A percentile compares a stretch with the other conserved stretches of the same genome.
These are phyloP conservation scores for Neomonachus schauinslandi DNA, from an alignment of 2,113 vertebrate genomes.

Conservation along the genomic window DNA sequence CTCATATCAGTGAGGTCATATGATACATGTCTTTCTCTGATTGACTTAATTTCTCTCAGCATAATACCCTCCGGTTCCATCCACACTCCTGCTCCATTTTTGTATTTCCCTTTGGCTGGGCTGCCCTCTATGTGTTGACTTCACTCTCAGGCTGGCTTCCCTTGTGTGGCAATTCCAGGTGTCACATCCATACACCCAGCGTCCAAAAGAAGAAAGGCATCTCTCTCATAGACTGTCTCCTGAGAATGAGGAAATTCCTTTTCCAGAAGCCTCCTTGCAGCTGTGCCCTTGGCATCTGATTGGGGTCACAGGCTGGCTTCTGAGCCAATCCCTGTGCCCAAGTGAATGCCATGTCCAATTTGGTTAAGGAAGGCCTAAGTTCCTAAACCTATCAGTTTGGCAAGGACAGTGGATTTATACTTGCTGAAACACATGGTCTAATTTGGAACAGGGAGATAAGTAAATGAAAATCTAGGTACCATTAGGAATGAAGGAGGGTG, in stretches of 20 bases:
- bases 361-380: not conserved
- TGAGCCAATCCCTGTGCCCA: not conserved
- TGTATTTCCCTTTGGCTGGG: not conserved
- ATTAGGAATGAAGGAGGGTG: not conserved
- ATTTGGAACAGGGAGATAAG: not conserved
- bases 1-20: too few relatives aligned
- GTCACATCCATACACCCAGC: not conserved
- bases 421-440: conserved; percentile 9
- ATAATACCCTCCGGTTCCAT: too few relatives aligned
- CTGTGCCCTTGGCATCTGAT: not conserved
- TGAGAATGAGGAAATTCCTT: conserved; percentile 27
- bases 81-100: not conserved
- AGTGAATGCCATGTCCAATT: not conserved
- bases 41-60: too few relatives aligned
- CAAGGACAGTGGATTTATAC: not conserved
- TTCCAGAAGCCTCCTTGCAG: not conserved
- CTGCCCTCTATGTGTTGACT: not conserved
- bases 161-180: not conserved
- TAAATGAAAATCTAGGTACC: not conserved
- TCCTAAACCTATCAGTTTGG: not conserved
- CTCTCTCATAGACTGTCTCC: not conserved
- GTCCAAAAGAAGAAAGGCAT: not conserved
- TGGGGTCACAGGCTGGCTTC: conserved; percentile 1
- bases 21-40: too few relatives aligned
- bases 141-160: not conserved